These are phyloP conservation scores for Lasioglossum marginatum DNA, from an alignment of 2,888 invertebrate genomes.

Conservation along the genomic window DNA sequence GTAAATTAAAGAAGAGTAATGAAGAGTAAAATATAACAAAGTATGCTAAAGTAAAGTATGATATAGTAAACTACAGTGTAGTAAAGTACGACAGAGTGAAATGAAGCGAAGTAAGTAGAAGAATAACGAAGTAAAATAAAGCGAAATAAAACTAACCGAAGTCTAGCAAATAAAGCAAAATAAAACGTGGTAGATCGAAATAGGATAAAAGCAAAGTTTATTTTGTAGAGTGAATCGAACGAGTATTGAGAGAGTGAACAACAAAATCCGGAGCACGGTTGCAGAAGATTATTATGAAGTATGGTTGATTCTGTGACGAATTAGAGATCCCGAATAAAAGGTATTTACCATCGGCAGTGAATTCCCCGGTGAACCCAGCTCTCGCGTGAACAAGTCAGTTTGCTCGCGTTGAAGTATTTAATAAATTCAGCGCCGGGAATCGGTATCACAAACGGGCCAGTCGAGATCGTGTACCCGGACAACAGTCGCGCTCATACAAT, in stretches of 20 bases:
- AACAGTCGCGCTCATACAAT: background rate
- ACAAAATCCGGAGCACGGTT: background rate
- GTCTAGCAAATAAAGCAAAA: background rate
- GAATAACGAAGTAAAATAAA: background rate
- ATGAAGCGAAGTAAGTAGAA: background rate
- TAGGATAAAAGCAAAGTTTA: background rate
- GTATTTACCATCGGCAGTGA: background rate
- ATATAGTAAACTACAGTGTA: background rate
- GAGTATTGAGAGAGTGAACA: background rate
- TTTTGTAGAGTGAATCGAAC: background rate
- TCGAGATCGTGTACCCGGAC: background rate
- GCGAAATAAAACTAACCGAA: background rate
- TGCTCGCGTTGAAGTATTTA: background rate
- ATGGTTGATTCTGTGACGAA: background rate
- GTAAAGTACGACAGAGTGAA: background rate
- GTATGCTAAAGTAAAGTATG: background rate
- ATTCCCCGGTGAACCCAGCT: background rate
- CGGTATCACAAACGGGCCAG: background rate
- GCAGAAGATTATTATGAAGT: background rate
- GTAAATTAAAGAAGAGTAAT: background rate
- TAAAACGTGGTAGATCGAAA: background rate
- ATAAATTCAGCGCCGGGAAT: slow-evolving; percentile 7
- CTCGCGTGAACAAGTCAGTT: background rate
- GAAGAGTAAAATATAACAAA: background rate
- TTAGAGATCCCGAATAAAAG: background rate